Base-by-base conservation (phyloP, 2,888 invertebrate genomes). In the Acanthosepion lycidas region DNA sequence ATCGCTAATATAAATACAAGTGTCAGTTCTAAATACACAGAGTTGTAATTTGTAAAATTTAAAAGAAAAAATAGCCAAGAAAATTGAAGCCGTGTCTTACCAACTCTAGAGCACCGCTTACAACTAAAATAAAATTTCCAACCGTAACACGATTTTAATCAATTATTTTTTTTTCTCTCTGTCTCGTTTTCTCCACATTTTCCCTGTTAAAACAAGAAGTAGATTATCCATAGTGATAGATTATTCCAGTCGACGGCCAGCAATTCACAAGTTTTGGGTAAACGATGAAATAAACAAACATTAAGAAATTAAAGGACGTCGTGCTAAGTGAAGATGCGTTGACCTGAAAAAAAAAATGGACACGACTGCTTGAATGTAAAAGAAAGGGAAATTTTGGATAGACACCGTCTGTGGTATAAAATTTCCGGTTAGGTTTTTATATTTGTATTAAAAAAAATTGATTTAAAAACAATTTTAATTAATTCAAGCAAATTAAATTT, bases 261-360 rank as follows among this genome's bases (percentile, higher is more conserved):
- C n/a, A 78, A 78, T 78, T 78, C 78, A 15, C 78, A 33, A 78
- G 78, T 78, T 78, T 78, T 18, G 4, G n/a, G 15, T 78, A 6
- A 12, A 33, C 78, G 78, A 18, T 78, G n/a, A 33, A 78, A 78
- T 78, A 78, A 78, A 78, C n/a, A 78, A 78, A 78, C 78, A 78
- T 78, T 78, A 33, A 15, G 78, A 78, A 78, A 78, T 78, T 78
- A 78, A 78, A 78, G 78, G 78, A 78, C n/a, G 78, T 78, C 78
- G 78, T 78, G 78, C 15, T 4, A 59, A 59, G 59, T 59, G 59
- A 59, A 59, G n/a, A 78, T 78, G 78, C n/a, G 78, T n/a, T 78
- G 78, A 78, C 78, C 78, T 78, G 78, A 78, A 78, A 78, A 78
- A 78, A 78, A 78, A 78, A 78, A 78, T 78, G 78, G 78, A 78